Base-by-base conservation (phyloP, 2,888 invertebrate genomes). In the Philhelius pedissequus region DNA sequence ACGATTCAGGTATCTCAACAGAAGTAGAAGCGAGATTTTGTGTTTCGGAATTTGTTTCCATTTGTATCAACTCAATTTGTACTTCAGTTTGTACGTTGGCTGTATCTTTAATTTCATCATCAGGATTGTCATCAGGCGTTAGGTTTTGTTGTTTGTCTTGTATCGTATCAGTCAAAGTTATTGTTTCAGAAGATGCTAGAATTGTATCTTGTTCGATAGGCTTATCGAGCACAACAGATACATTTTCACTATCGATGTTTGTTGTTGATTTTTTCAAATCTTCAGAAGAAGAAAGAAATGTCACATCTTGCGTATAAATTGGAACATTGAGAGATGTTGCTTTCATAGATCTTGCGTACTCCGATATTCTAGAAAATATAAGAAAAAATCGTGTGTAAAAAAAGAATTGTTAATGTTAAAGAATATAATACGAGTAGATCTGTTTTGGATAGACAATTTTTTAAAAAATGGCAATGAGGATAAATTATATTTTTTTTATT, bases 11-110 rank as follows among this genome's bases (percentile, higher is more conserved):
- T 79, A 70, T 64, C 38, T 83, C 83, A 58, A 69, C 77, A 56
- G 78, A 69, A 74, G 69, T 78, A 69, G 78, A 69, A 50, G 79
- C 79, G 58, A 70, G 74, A 70, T 70, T 79, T 70, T 58, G 74
- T 27, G 52, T 56, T 35, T 83, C 79, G 69, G 83, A 69, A 66
- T 60, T 25, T 4, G 60, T 71, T 45, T 84, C 80, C 80, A 84
- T 84, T 84, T 84, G 70, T 60, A 90, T 89, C 62, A 90, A 81
- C 77, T 90, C 90, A 68, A 90, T 90, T 87, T 90, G 88, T 18
- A 90, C 89, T 86, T 88, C 88, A 64, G 90, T 88, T 64, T 88
- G 87, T 32, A 89, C 87, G 5, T 30, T 76, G 13, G 86, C 76
- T 56, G 81, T 82, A 4, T 86, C 79, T 45, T 86, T 87, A 5